Percentiles rank a stretch among this genome's conserved stretches.
Conservation (phyloP, 2,797 vertebrate genomes). For the Ammospiza maritima region DNA sequence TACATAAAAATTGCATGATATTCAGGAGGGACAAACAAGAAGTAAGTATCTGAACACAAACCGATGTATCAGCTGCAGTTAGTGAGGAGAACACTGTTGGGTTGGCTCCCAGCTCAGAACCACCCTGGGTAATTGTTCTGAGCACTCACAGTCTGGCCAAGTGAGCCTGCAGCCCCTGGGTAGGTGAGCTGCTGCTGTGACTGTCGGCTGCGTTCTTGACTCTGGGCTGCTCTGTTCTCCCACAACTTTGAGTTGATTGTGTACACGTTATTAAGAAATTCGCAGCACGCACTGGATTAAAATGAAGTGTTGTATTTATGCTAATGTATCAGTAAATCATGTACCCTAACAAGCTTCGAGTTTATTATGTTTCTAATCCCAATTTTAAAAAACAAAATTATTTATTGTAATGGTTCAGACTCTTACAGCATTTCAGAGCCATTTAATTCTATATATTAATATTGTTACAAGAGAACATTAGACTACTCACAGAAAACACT, state of each 20-base stretch:
- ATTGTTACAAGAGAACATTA: background rate
- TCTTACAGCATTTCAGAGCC: background rate
- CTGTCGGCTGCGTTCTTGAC: accelerated
- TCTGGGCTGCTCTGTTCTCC: background rate
- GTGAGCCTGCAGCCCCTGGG: background rate
- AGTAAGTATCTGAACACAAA: background rate
- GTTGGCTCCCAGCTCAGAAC: background rate
- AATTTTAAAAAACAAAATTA: background rate
- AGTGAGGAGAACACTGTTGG: background rate
- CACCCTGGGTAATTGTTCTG: background rate
- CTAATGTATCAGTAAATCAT: background rate
- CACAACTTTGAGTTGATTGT: background rate
- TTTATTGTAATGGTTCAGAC: background rate
- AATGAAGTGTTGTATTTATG: background rate
- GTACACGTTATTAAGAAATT: background rate
- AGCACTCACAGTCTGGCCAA: background rate
- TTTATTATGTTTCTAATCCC: background rate
- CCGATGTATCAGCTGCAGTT: background rate
- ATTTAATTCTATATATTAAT: background rate
- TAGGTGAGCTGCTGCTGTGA: background rate
- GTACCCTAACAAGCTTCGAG: background rate
- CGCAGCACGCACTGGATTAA: background rate
- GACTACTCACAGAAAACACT: background rate
- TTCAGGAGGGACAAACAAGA: background rate
- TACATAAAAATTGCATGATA: background rate